These are phyloP conservation scores for Parauchenoglanis punctatus DNA, from an alignment of 2,797 vertebrate species.

Conservation along the genomic window DNA sequence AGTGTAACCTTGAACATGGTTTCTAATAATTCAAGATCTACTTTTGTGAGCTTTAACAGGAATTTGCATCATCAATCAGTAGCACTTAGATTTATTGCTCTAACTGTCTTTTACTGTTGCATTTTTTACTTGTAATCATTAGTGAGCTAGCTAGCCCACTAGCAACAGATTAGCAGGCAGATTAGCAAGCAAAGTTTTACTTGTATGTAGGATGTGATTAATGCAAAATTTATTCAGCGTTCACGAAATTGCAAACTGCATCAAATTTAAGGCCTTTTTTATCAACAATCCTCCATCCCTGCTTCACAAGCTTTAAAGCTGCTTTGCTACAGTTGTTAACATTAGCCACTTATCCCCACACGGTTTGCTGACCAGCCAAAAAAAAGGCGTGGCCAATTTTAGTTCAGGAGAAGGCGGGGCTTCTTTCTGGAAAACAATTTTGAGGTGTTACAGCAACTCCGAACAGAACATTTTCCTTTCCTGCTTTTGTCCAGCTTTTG, in stretches of 20 bases:
- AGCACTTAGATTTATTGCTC: neutral
- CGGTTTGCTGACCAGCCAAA: neutral
- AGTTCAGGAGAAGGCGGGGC: neutral
- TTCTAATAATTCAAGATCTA: neutral
- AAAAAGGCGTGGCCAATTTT: neutral
- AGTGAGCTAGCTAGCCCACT: neutral
- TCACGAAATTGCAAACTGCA: neutral
- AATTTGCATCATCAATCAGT: neutral
- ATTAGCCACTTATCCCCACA: neutral
- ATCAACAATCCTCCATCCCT: neutral
- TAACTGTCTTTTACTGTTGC: neutral
- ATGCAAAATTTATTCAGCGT: neutral
- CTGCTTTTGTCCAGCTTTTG: slow-evolving; percentile 28
- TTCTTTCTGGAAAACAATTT: neutral
- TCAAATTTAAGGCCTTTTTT: neutral
- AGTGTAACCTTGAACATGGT: slow-evolving; percentile 38
- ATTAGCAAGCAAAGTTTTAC: neutral
- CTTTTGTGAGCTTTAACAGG: neutral
- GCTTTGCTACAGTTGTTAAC: neutral
- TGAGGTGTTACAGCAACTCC: neutral
- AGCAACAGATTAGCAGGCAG: neutral
- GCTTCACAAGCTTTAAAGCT: neutral
- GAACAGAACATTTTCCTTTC: neutral
- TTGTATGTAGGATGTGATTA: neutral
- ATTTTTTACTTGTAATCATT: too few species aligned